Evolutionary conservation across 2,888 invertebrate species (phyloP).

Genomic region (Lepidocyrtinus sp.): DNA sequence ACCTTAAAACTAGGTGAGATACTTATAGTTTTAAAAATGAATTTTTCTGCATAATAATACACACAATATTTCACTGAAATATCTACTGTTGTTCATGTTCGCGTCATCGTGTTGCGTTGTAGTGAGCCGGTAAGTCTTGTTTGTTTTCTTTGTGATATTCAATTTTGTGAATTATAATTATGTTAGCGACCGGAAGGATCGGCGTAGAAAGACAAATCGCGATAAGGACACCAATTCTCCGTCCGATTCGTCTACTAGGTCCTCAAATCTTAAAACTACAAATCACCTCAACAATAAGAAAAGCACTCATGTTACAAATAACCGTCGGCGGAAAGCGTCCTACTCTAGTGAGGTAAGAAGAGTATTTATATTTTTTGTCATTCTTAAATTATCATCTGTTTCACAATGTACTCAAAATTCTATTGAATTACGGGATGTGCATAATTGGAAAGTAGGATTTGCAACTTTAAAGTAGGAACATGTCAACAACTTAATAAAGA

Average conservation of each 20-base stretch:
- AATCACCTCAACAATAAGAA: conserved; percentile 65
- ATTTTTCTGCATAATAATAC: too few relatives aligned
- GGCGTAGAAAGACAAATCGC: conserved; percentile 68
- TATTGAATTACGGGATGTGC: background rate
- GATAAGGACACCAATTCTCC: conserved; percentile 67
- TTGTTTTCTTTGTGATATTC: conserved; percentile 12
- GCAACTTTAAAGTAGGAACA: background rate
- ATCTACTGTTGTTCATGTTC: conserved; percentile 5
- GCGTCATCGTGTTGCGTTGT: conserved; percentile 1
- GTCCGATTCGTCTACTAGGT: conserved; percentile 63
- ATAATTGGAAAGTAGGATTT: background rate
- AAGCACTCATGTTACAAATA: conserved; percentile 57
- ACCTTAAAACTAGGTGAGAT: conserved; percentile 33
- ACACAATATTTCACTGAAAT: background rate
- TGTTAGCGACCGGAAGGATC: conserved; percentile 69
- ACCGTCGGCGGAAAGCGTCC: conserved; percentile 65
- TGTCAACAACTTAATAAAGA: background rate
- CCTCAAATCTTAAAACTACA: conserved; percentile 59
- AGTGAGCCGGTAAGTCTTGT: conserved; percentile 16
- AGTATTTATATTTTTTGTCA: conserved; percentile 49
- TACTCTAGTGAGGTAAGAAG: conserved; percentile 69
- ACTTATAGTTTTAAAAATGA: too few relatives aligned
- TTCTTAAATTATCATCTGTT: background rate
- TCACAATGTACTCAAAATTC: background rate
- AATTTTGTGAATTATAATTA: background rate